Base-by-base conservation (phyloP, 2,888 invertebrate genomes). In the Craniophora ligustri region DNA sequence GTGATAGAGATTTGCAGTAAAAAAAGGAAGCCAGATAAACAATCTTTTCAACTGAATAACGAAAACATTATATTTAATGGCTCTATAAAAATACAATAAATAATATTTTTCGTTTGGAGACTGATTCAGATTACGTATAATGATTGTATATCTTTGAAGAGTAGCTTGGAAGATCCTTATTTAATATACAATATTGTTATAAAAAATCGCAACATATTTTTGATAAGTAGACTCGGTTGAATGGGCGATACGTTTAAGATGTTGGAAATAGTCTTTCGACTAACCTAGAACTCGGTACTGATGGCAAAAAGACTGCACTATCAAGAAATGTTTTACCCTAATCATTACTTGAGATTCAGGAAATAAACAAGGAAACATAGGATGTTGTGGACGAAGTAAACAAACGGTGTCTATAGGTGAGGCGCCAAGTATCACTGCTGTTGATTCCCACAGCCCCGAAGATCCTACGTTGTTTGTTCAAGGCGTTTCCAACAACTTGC, bases 401-500 rank as follows among this genome's bases (percentile, higher is more conserved):
- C 66, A 72, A 62, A 57, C 23, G 34, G 31, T 46, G n/a, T n/a
- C n/a, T n/a, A 42, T 68, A 69, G 69, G 70, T 64, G 58, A 60
- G 51, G 58, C 55, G 42, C 55, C 63, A 51, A 71, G 64, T 56
- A 60, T 54, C 65, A 51, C 75, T 62, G 67, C 72, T 80, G 82
- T 70, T 46, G 50, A 65, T 78, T 81, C 81, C 65, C 81, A 81
- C 76, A 67, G 55, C 39, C 8, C 51, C 54, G 40, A 57, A 57
- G 50, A 68, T 26, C 40, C 11, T 28, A 34, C 48, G 47, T 54
- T 75, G 60, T 72, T 72, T 75, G 65, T 49, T 53, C 41, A 62
- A 68, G 46, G 50, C 58, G 50, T 58, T 61, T 82, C 83, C 82
- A 84, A 55, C 69, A 87, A 86, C 82, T 87, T 85, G 80, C 81